Percentiles rank a stretch among this genome's conserved stretches.
These are phyloP conservation scores for Bubo bubo DNA, from an alignment of 2,113 vertebrate genomes.

Conservation along the genomic window DNA sequence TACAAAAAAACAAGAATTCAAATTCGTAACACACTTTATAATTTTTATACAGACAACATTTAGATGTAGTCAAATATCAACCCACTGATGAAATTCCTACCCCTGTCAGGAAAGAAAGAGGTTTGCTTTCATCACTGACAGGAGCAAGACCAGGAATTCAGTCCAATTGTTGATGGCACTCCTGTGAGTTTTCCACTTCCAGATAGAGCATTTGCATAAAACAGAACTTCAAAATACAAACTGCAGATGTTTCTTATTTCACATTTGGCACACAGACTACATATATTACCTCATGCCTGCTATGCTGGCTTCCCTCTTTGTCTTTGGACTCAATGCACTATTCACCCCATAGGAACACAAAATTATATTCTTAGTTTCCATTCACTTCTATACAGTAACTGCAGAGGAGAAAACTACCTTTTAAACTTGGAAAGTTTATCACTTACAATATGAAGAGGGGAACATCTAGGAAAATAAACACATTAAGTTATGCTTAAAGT, in stretches of 20 bases:
- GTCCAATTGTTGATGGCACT: neutral
- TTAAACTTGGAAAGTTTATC: neutral
- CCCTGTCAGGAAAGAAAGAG: neutral
- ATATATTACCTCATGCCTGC: constrained; percentile 70
- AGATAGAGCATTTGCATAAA: constrained; percentile 42
- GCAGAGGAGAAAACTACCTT: neutral
- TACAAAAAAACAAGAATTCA: neutral
- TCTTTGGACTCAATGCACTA: constrained; percentile 48
- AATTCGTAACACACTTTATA: neutral
- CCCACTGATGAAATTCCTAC: neutral
- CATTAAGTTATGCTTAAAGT: neutral
- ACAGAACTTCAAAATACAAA: constrained; percentile 50
- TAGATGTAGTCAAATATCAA: neutral
- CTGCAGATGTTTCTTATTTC: constrained; percentile 72
- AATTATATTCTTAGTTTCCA: neutral
- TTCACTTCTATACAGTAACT: neutral
- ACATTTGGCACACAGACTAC: constrained; percentile 29
- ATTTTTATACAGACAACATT: neutral
- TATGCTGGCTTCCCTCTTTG: constrained; percentile 48
- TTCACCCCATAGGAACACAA: constrained; percentile 44
- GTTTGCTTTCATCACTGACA: neutral
- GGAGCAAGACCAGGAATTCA: neutral
- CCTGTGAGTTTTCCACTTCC: neutral
- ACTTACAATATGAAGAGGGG: neutral
- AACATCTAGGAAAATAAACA: neutral